These are phyloP conservation scores for Recurvirostra avosetta DNA, from an alignment of 2,113 vertebrate genomes.

Conservation along the genomic window DNA sequence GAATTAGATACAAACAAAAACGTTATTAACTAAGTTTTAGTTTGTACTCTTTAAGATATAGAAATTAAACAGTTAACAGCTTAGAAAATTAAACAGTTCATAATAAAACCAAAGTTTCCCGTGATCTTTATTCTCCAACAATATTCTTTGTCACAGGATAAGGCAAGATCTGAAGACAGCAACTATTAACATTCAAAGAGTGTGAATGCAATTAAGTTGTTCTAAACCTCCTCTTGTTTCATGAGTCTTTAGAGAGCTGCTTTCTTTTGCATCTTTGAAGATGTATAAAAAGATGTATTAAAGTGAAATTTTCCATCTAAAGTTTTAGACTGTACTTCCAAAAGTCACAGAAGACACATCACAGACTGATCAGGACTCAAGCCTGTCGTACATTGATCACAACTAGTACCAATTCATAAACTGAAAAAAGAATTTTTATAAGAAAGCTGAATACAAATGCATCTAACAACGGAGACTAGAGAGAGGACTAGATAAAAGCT, in stretches of 20 bases:
- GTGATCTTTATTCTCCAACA: not conserved
- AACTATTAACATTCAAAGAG: not conserved
- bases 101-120: not conserved
- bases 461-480: not conserved
- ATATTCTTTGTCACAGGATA: not conserved
- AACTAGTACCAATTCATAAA: not conserved
- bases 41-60: not conserved
- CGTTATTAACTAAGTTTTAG: not conserved
- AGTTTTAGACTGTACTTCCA: not conserved
- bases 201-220: not conserved
- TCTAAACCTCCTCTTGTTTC: not conserved
- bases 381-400: accelerated
- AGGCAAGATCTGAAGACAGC: not conserved
- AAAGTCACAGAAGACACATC: not conserved
- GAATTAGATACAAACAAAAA: not conserved
- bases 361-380: not conserved
- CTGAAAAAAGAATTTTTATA: not conserved
- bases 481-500: not conserved
- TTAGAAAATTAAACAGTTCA: not conserved
- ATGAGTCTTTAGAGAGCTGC: not conserved
- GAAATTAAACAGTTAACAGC: not conserved
- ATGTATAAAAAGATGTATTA: not conserved
- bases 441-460: not conserved
- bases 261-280: not conserved
- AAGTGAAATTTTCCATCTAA: not conserved